A percentile compares a stretch with the other conserved stretches of the same genome.
These are phyloP conservation scores for Chondrosia reniformis DNA, from an alignment of 37 sponge, comb jelly and placozoan species.

Conservation along the genomic window DNA sequence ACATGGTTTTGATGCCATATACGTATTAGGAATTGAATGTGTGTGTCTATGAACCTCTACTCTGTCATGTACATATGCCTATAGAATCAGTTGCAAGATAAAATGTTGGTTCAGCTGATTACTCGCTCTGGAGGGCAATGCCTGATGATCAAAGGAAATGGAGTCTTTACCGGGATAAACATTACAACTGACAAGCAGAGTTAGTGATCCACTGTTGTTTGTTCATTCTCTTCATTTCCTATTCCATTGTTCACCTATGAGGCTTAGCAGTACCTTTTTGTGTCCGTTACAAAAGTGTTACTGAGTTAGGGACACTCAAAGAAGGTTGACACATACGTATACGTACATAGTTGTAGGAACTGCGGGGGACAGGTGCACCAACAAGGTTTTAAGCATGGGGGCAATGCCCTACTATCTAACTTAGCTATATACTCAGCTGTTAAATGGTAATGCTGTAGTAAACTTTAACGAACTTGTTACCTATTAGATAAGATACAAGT, in stretches of 20 bases:
- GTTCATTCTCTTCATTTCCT: not conserved
- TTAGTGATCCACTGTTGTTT: not conserved
- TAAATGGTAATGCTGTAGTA: too few species aligned
- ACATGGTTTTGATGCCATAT: not conserved
- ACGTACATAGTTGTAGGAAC: not conserved
- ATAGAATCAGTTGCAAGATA: constrained; percentile 1
- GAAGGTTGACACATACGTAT: not conserved
- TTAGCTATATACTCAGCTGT: too few species aligned
- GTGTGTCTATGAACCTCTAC: not conserved
- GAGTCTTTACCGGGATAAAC: not conserved
- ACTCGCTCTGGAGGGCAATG: not conserved
- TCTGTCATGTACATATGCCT: not conserved
- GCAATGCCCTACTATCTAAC: too few species aligned
- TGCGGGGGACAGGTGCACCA: not conserved
- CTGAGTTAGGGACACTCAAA: too few species aligned
- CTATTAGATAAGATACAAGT: too few species aligned
- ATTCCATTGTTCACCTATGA: too few species aligned
- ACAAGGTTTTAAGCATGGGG: too few species aligned
- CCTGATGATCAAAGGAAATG: not conserved
- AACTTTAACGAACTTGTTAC: too few species aligned
- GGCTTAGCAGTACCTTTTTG: too few species aligned
- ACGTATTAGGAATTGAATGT: not conserved
- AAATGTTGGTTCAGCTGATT: constrained; percentile 3
- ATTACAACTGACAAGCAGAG: not conserved
- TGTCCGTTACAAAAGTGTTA: too few species aligned